Base-by-base conservation (phyloP, 1,140 invertebrate species). In the Physella acuta region DNA sequence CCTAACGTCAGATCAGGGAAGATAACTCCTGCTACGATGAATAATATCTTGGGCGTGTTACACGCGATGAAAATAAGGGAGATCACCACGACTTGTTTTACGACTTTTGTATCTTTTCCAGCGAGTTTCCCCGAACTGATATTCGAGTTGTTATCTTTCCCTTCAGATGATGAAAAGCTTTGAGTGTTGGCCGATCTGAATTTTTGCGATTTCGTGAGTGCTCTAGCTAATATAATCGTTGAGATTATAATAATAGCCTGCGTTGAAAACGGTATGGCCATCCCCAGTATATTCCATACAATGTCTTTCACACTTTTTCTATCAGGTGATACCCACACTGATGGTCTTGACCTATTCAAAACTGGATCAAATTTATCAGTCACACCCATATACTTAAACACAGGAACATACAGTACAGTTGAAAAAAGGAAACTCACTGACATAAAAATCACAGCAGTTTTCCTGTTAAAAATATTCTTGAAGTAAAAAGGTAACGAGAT, bases 1-100 rank as follows among this genome's bases (percentile, higher is more conserved):
- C 37, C n/a, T 2, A 60, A 16, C 8, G 30, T 60, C 1, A 60
- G 20, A 2, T 60, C 58, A 2, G 31, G 31, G 8, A 33, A 20
- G 4, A 60, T 24, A 33, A 60, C 3, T 17, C 58, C 58, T 33
- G 58, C n/a, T 20, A 60, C 37, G 8, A 33, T 60, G 17, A 60
- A 34, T 24, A 60, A 34, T 16, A 60, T 60, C n/a, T 60, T 53
- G 5, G 63, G 63, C 33, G 37, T 66, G 30, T 53, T 52, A 14
- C 49, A 55, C 2, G 55, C 31, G n/a, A 52, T 36, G 51, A 33
- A 66, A 2, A 66, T 26, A n/a, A 36, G 2, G 1, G 49, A 66
- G 8, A 66, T 53, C 20, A 63, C 24, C 37, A 30, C 28, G 28
- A 63, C 61, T 39, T 63, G 61, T n/a, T 30, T 60, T 1, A 60